Evolutionary conservation across 2,113 vertebrate genomes (phyloP).

Genomic region (Spheniscus mendiculus): DNA sequence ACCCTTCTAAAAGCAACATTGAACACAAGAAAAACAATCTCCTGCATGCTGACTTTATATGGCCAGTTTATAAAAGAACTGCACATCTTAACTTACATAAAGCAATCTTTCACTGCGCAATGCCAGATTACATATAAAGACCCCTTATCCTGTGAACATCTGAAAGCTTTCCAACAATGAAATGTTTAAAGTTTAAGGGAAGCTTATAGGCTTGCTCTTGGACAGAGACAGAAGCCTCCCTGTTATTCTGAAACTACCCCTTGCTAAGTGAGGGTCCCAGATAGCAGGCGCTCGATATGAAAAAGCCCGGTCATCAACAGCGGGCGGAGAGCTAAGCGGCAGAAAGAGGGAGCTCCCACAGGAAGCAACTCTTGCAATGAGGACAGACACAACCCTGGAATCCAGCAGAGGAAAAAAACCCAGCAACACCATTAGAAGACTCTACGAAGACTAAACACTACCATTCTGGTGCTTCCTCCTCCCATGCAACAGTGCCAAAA

Average conservation of each 20-base stretch:
- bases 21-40: background rate
- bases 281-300: background rate
- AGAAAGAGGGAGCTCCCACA: background rate
- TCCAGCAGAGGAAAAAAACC: background rate
- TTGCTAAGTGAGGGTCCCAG: slow-evolving; percentile 25
- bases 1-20: background rate
- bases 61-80: background rate
- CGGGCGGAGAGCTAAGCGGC: background rate
- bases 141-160: slow-evolving; percentile 15
- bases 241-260: slow-evolving; percentile 10
- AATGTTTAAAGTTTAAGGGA: slow-evolving; percentile 15
- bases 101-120: background rate
- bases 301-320: background rate
- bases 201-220: slow-evolving; percentile 7
- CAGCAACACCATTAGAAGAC: background rate
- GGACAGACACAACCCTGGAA: background rate
- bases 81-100: slow-evolving; percentile 7
- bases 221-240: background rate
- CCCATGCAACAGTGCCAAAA: background rate
- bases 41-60: background rate
- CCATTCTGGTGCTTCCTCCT: background rate
- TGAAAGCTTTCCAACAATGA: slow-evolving; percentile 37
- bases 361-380: background rate
- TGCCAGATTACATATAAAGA: slow-evolving; percentile 32
- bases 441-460: background rate